Percentiles rank a stretch among this genome's conserved stretches.
These are phyloP conservation scores for Epizoanthus stellaris DNA, from an alignment of 92 coral and sea anemone genomes.

Conservation along the genomic window DNA sequence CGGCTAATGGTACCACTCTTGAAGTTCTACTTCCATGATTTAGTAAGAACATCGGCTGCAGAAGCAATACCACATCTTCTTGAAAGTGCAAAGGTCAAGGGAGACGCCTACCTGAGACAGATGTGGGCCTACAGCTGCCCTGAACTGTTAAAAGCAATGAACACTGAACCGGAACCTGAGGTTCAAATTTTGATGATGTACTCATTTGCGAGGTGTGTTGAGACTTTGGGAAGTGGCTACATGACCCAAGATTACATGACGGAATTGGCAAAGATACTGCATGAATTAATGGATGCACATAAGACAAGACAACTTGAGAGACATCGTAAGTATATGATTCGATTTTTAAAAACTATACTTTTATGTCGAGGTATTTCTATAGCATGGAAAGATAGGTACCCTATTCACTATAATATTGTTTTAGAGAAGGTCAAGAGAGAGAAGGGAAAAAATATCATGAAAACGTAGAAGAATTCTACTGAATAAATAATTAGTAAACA, in stretches of 20 bases:
- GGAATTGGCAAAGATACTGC: slow-evolving; percentile 81
- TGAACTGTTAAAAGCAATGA: slow-evolving; percentile 89
- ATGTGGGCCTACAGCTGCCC: slow-evolving; percentile 98
- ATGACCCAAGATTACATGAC: slow-evolving; percentile 81
- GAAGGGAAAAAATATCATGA: no score
- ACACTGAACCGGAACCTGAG: slow-evolving; percentile 96
- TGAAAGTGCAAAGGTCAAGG: slow-evolving; percentile 90
- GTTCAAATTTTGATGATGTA: slow-evolving; percentile 93
- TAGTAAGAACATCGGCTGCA: slow-evolving; percentile 98
- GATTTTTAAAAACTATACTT: no score
- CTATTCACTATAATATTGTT: no score
- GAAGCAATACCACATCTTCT: slow-evolving; percentile 88
- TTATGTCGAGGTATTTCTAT: no score
- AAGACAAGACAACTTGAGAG: slow-evolving; percentile 89
- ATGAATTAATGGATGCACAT: slow-evolving; percentile 84
- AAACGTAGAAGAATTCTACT: no score
- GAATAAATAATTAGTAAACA: no score
- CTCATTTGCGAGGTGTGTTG: slow-evolving; percentile 94
- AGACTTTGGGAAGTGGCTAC: slow-evolving; percentile 91
- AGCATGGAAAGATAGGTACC: no score
- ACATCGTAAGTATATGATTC: slow-evolving; percentile 76
- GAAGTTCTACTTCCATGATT: slow-evolving; percentile 97
- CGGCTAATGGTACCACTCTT: slow-evolving; percentile 94
- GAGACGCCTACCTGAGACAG: slow-evolving; percentile 91
- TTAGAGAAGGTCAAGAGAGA: no score